Evolutionary conservation across 2,888 invertebrate species (phyloP).

Genomic region (Anarsia innoxiella): DNA sequence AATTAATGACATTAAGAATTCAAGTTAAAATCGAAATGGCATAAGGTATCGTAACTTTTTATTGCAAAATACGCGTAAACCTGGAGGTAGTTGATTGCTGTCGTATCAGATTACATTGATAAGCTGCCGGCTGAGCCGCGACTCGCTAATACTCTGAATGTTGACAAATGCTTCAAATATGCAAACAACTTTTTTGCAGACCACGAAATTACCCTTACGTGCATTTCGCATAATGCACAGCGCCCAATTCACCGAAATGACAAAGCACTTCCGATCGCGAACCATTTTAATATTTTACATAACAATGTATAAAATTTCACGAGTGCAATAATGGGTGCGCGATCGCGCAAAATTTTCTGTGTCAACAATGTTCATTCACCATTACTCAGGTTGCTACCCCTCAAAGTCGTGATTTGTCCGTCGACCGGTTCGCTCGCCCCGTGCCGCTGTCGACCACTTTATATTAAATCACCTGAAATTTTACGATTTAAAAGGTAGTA

Average conservation of each 20-base stretch:
- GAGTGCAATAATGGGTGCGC: slow-evolving; percentile 29
- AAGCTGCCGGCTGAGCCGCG: background rate
- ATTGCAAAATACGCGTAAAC: slow-evolving; percentile 8
- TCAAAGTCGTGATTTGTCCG: slow-evolving; percentile 23
- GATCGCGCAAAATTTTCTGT: slow-evolving; percentile 34
- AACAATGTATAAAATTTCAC: slow-evolving; percentile 30
- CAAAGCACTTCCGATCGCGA: slow-evolving; percentile 30
- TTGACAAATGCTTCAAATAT: slow-evolving; percentile 14
- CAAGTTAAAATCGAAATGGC: slow-evolving; percentile 5
- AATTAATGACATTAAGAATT: slow-evolving; percentile 5
- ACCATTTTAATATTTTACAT: slow-evolving; percentile 24
- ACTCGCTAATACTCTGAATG: background rate
- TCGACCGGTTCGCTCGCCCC: slow-evolving; percentile 17
- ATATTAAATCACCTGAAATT: background rate
- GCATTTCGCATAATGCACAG: slow-evolving; percentile 1
- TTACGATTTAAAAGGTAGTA: background rate
- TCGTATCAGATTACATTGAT: slow-evolving; percentile 9
- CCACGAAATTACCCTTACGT: slow-evolving; percentile 10
- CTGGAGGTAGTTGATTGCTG: slow-evolving; percentile 4
- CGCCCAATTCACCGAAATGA: slow-evolving; percentile 33
- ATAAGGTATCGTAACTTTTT: slow-evolving; percentile 8
- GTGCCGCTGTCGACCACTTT: background rate
- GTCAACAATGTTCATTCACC: slow-evolving; percentile 37
- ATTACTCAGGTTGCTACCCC: slow-evolving; percentile 30
- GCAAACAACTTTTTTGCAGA: slow-evolving; percentile 11